These are phyloP conservation scores for Microctenopoma steveboyesi DNA, from an alignment of 2,797 vertebrate genomes.

Conservation along the genomic window DNA sequence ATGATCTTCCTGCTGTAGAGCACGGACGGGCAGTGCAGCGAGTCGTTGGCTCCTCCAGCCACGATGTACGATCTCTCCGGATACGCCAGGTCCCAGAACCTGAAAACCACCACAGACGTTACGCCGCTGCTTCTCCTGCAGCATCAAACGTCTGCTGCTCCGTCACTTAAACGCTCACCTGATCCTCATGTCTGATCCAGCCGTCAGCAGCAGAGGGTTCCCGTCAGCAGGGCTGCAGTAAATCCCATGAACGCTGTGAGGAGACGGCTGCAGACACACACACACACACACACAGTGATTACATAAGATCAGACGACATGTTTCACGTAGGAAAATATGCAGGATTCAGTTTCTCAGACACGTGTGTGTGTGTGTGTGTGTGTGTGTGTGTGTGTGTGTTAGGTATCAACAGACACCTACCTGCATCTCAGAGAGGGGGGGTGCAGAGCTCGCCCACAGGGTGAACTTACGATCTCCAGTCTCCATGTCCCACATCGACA, in stretches of 20 bases:
- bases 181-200: constrained; percentile 98
- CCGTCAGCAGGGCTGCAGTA: constrained; percentile 98
- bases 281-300: constrained; percentile 8
- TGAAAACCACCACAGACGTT: constrained; percentile 53
- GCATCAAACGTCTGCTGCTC: too few species aligned
- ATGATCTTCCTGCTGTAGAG: constrained; percentile 98
- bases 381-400: too few species aligned
- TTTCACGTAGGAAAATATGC: too few species aligned
- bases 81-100: constrained; percentile 98
- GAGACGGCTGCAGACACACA: constrained; percentile 85
- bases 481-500: constrained; percentile 99
- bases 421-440: constrained; percentile 95
- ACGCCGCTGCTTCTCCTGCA: too few species aligned
- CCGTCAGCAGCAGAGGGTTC: constrained; percentile 96
- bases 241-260: constrained; percentile 95
- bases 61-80: constrained; percentile 97
- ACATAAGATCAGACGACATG: too few species aligned
- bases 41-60: constrained; percentile 89
- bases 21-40: constrained; percentile 88
- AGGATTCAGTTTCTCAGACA: too few species aligned
- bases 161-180: constrained; percentile 79
- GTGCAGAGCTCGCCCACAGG: constrained; percentile 94
- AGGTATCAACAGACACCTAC: constrained; percentile 60
- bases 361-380: too few species aligned
- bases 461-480: constrained; percentile 96